A percentile compares a stretch with the other conserved stretches of the same genome.
These are phyloP conservation scores for Aleiodes testaceus DNA, from an alignment of 2,888 invertebrate genomes.

Conservation along the genomic window DNA sequence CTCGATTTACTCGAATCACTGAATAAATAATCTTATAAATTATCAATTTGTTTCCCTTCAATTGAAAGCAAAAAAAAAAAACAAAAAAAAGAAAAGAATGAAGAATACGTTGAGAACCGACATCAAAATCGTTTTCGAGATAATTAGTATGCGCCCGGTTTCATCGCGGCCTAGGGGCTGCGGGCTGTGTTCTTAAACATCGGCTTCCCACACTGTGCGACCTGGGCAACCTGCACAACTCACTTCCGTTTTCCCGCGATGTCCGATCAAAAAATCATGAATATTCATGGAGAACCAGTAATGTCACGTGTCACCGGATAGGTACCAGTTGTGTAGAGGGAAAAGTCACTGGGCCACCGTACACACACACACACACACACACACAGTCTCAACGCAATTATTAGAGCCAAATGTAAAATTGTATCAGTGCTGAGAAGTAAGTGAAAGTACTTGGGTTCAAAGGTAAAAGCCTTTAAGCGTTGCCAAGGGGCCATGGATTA, in stretches of 20 bases:
- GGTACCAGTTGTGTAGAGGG: slow-evolving; percentile 26
- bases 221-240: slow-evolving; percentile 63
- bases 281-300: slow-evolving; percentile 63
- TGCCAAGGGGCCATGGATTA: slow-evolving; percentile 44
- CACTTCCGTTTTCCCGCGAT: slow-evolving; percentile 70
- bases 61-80: neutral
- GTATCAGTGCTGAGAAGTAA: slow-evolving; percentile 23
- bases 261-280: slow-evolving; percentile 70
- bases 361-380: neutral
- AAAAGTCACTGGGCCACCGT: slow-evolving; percentile 31
- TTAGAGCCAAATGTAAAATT: slow-evolving; percentile 3
- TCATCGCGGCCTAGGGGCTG: slow-evolving; percentile 59
- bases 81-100: too few relatives aligned
- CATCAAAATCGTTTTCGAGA: slow-evolving; percentile 25
- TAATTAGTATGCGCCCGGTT: slow-evolving; percentile 69
- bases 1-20: slow-evolving; percentile 9
- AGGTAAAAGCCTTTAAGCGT: neutral
- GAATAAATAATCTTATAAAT: slow-evolving; percentile 11
- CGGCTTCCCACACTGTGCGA: slow-evolving; percentile 47
- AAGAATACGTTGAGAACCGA: neutral
- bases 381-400: slow-evolving; percentile 16
- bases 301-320: slow-evolving; percentile 45
- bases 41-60: neutral
- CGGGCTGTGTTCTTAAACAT: slow-evolving; percentile 59
- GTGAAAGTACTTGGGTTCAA: slow-evolving; percentile 17